Evolutionary conservation across 2,797 vertebrate species (phyloP), one percentile per base, ranked within the genome.

Genomic region (Pantherophis vulpinus): DNA sequence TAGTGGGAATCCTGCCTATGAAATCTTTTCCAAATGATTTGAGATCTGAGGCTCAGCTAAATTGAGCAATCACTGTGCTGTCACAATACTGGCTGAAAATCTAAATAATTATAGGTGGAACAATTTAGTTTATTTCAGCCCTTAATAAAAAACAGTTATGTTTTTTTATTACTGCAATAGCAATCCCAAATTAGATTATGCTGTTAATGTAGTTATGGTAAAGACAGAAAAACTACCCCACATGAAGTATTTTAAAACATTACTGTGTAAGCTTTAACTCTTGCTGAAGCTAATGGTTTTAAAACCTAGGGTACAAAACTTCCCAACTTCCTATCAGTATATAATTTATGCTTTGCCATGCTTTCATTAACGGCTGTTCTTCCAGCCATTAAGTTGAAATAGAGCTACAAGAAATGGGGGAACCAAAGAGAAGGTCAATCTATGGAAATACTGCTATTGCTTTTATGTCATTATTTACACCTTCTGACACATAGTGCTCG

Each of bases 361-460:
- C 94, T 96, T 97, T 97, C 96, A 96, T 96, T 95, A 94, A 94
- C 0, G 90, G 95, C 88, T 93, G 94, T 94, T 95, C 95, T 94
- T 96, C 95, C 96, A 96, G 95, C 96, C 97, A 97, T 97, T 97
- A 97, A 97, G 96, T 51, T 27, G 96, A 97, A 96, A 95, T 94
- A 95, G 95, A 97, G 95, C 95, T 94, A 94, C 96, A 97, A 95
- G 95, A 97, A 97, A 97, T 97, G 97, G 97, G 96, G 37, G 95
- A 95, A 96, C 96, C 96, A 96, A 94, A 96, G 94, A 96, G 96
- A 97, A 97, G 96, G 97, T 97, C 96, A 97, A 96, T 95, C 96
- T 97, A 97, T 97, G 96, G 97, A 96, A 97, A 96, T 96, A 96
- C 93, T 96, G 97, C 96, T 96, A 96, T 97, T 95, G 95, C 96